Conservation (phyloP, 1,140 invertebrate genomes). For the Whitmania pigra region DNA sequence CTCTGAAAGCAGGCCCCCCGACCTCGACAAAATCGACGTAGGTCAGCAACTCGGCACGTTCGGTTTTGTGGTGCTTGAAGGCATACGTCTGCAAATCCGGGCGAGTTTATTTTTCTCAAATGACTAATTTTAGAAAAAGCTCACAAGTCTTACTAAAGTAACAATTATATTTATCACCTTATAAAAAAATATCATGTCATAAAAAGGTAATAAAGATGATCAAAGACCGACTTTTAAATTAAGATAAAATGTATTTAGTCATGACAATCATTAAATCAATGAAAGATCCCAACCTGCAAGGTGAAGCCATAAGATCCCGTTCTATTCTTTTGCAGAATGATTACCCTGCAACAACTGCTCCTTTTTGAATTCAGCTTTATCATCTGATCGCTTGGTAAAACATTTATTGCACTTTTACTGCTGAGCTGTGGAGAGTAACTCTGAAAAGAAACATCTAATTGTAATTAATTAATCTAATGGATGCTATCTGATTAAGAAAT, state of each 20-base stretch:
- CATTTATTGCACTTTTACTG: neutral
- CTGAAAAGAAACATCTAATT: too few relatives aligned
- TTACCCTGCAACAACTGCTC: neutral
- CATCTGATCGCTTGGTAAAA: neutral
- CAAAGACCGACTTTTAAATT: neutral
- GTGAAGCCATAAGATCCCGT: neutral
- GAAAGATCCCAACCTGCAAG: neutral
- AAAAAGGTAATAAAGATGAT: neutral
- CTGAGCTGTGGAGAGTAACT: too few relatives aligned
- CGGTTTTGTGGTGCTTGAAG: neutral
- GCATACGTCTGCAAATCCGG: slow-evolving; percentile 10
- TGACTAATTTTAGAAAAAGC: neutral
- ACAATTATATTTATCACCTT: neutral
- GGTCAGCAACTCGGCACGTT: neutral
- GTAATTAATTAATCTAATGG: too few relatives aligned
- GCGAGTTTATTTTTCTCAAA: neutral
- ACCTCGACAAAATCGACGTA: slow-evolving; percentile 16
- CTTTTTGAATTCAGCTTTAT: neutral
- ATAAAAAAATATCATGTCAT: neutral
- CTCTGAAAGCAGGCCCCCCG: slow-evolving; percentile 6
- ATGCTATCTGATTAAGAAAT: too few relatives aligned
- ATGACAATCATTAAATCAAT: neutral
- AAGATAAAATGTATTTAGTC: neutral
- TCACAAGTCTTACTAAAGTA: too few relatives aligned
- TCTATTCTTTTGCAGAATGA: neutral